Percentiles rank a stretch among this genome's conserved stretches.
Conservation (phyloP, 2,797 vertebrate species). For the Galagoides demidoff region DNA sequence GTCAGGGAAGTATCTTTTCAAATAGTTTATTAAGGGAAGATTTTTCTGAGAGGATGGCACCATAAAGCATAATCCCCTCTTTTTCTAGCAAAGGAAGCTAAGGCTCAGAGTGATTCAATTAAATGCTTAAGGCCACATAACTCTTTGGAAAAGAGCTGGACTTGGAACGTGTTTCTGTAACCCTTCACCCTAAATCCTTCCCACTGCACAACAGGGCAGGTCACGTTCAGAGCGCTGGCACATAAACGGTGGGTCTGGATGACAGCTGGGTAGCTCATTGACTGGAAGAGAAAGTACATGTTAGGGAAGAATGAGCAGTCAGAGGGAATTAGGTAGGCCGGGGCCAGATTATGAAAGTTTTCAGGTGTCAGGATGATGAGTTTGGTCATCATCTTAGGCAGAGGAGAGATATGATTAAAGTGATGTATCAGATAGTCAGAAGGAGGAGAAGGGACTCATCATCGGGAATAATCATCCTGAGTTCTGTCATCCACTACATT, state of each 20-base stretch:
- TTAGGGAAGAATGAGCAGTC: conserved; percentile 38
- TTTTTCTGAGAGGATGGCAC: not conserved
- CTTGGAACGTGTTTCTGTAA: not conserved
- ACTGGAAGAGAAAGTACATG: not conserved
- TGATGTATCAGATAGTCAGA: conserved; percentile 73
- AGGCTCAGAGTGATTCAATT: not conserved
- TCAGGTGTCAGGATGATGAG: conserved; percentile 77
- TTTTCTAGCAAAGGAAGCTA: not conserved
- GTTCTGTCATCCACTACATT: conserved; percentile 67
- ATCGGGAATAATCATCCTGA: conserved; percentile 55
- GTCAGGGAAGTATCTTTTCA: not conserved
- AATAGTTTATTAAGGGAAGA: not conserved
- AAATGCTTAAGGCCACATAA: not conserved
- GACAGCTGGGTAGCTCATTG: not conserved
- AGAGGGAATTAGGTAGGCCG: conserved; percentile 53
- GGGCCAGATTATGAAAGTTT: conserved; percentile 64
- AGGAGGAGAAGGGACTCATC: conserved; percentile 62
- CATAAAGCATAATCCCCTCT: not conserved
- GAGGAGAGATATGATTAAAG: conserved; percentile 74
- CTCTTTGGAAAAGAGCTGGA: not conserved
- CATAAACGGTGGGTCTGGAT: not conserved
- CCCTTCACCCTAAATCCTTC: not conserved
- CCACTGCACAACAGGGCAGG: not conserved
- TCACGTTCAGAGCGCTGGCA: not conserved
- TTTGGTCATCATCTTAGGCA: conserved; percentile 74